phyloP scores from a whole-genome alignment of 2,888 invertebrate genomes.

The Melieria crassipennis region DNA sequence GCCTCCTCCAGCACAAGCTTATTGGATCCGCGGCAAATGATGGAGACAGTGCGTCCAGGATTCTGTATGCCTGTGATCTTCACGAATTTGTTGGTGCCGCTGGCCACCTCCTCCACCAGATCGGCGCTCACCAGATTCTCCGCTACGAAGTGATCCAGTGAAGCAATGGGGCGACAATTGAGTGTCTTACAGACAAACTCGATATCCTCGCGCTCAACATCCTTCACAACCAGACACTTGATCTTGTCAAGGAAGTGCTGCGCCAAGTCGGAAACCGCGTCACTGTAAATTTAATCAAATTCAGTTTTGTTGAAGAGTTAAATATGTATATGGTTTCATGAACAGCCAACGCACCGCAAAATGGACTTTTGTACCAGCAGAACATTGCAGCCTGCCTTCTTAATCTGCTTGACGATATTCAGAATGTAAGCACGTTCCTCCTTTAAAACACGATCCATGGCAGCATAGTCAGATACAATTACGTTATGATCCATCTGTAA shows the following conservation, averaged over 20 bases:
- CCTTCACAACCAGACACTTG: slow-evolving; percentile 98
- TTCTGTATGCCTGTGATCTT: slow-evolving; percentile 90
- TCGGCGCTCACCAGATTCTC: slow-evolving; percentile 94
- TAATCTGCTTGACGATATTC: slow-evolving; percentile 98
- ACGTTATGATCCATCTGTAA: slow-evolving; percentile 92
- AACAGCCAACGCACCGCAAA: slow-evolving; percentile 70
- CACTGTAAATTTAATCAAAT: slow-evolving; percentile 69
- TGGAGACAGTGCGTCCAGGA: slow-evolving; percentile 90
- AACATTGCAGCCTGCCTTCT: slow-evolving; percentile 98
- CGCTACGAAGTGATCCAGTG: slow-evolving; percentile 95
- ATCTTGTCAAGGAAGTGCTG: slow-evolving; percentile 98
- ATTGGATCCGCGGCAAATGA: slow-evolving; percentile 87
- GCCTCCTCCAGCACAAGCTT: slow-evolving; percentile 91
- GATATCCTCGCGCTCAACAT: slow-evolving; percentile 97
- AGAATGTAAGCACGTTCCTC: slow-evolving; percentile 98
- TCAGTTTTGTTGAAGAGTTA: background rate
- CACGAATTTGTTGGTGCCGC: slow-evolving; percentile 89
- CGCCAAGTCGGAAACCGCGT: slow-evolving; percentile 96
- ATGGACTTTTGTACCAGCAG: slow-evolving; percentile 87
- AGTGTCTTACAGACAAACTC: slow-evolving; percentile 97
- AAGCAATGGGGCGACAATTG: slow-evolving; percentile 95
- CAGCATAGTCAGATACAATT: slow-evolving; percentile 98
- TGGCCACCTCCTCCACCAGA: slow-evolving; percentile 90
- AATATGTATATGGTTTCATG: background rate
- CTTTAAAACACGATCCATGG: slow-evolving; percentile 98